Conservation (phyloP, 2,888 invertebrate genomes). For the Galerucella calmariensis region DNA sequence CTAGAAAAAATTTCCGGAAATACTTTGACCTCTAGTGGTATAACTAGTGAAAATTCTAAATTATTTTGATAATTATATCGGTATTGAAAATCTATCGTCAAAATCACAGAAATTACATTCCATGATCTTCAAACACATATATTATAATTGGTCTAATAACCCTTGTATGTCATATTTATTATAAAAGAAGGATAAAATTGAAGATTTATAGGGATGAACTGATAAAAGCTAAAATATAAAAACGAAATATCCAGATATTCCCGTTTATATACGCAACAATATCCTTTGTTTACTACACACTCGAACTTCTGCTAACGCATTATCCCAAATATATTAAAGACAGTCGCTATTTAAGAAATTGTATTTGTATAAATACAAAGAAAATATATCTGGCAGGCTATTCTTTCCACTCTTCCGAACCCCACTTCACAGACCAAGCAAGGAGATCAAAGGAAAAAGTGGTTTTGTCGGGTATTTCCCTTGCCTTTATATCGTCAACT, state of each 20-base stretch:
- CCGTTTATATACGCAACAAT: neutral
- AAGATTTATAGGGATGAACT: neutral
- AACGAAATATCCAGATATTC: neutral
- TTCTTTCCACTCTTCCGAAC: conserved; percentile 5
- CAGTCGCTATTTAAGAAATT: neutral
- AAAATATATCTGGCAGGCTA: conserved; percentile 1
- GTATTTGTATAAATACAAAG: conserved; percentile 14
- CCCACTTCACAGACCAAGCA: conserved; percentile 10
- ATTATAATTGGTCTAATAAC: too few relatives aligned
- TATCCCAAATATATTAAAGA: conserved; percentile 7
- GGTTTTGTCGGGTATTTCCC: conserved; percentile 13
- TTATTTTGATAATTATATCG: too few relatives aligned
- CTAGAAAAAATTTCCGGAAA: too few relatives aligned
- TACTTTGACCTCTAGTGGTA: too few relatives aligned
- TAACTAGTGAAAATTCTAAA: too few relatives aligned
- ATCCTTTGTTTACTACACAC: neutral
- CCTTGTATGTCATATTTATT: too few relatives aligned
- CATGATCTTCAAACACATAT: too few relatives aligned
- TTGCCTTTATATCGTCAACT: conserved; percentile 10
- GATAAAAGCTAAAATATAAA: neutral
- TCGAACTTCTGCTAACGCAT: neutral
- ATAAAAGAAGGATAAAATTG: too few relatives aligned
- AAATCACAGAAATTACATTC: too few relatives aligned
- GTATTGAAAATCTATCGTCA: too few relatives aligned
- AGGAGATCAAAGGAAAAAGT: conserved; percentile 12